These are phyloP conservation scores for Labrus mixtus DNA, from an alignment of 2,113 vertebrate species.

Conservation along the genomic window DNA sequence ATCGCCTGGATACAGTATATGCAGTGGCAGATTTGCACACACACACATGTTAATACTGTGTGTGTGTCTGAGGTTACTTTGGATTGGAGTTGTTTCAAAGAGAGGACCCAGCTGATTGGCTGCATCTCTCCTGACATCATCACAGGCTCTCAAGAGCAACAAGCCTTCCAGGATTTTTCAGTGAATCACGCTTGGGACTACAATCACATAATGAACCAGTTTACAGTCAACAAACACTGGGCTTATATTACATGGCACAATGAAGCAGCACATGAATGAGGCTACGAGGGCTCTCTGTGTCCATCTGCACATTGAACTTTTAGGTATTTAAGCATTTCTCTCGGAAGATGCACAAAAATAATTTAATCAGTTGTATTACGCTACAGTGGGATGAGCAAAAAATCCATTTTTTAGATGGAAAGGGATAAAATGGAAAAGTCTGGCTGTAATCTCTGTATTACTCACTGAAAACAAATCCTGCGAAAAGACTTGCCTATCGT, in stretches of 20 bases:
- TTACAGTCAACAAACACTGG: slow-evolving; percentile 58
- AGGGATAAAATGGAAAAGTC: not conserved
- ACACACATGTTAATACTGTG: not conserved
- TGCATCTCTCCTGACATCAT: slow-evolving; percentile 45
- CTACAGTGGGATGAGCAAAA: slow-evolving; percentile 4
- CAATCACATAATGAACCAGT: slow-evolving; percentile 54
- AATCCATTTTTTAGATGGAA: not conserved
- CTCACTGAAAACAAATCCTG: not conserved
- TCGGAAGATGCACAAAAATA: not conserved
- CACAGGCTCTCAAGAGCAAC: slow-evolving; percentile 18
- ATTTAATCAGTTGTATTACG: slow-evolving; percentile 1
- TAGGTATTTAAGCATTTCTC: slow-evolving; percentile 10
- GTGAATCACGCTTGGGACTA: slow-evolving; percentile 56
- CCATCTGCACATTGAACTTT: slow-evolving; percentile 43
- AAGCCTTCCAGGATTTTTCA: slow-evolving; percentile 53
- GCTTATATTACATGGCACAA: slow-evolving; percentile 45
- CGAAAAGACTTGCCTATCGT: not conserved
- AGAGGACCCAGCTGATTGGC: slow-evolving; percentile 33
- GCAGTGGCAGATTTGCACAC: not conserved
- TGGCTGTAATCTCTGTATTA: not conserved
- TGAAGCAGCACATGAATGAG: slow-evolving; percentile 53
- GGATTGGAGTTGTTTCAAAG: slow-evolving; percentile 31
- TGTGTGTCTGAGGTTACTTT: slow-evolving; percentile 6
- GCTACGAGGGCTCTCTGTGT: slow-evolving; percentile 32
- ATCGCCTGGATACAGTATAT: not conserved